Conservation (phyloP, 2,113 vertebrate genomes). For the Myodes glareolus region DNA sequence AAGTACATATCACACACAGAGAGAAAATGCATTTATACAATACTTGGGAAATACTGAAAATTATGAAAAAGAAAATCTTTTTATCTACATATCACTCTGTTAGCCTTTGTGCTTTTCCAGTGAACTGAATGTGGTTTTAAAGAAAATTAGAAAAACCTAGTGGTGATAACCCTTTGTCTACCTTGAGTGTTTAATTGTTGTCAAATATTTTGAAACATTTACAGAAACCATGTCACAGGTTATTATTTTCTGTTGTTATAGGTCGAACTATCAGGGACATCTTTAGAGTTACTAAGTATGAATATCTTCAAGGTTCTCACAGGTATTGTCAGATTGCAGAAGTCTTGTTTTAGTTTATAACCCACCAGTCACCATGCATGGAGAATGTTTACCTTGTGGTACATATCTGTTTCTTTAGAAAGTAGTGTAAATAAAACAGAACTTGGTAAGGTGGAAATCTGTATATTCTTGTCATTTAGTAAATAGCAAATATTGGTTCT, state of each 20-base stretch:
- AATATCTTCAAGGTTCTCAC: not conserved
- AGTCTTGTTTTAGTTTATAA: not conserved
- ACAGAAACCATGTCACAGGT: not conserved
- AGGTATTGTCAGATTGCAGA: not conserved
- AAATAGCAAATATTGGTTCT: not conserved
- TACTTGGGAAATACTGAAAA: conserved; percentile 44
- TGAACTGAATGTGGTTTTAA: conserved; percentile 52
- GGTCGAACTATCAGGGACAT: not conserved
- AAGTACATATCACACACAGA: not conserved
- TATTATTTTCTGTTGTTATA: conserved; percentile 28
- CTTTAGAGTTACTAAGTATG: not conserved
- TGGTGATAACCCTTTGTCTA: not conserved
- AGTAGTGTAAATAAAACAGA: not conserved
- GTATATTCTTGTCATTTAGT: not conserved
- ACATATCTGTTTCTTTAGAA: not conserved
- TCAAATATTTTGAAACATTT: conserved; percentile 31
- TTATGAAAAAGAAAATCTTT: not conserved
- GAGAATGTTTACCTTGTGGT: not conserved
- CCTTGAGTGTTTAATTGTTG: conserved; percentile 9
- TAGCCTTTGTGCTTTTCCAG: not conserved
- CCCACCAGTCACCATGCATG: not conserved
- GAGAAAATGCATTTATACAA: not conserved
- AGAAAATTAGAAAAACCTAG: conserved; percentile 16
- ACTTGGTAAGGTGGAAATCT: not conserved
- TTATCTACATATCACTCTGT: not conserved